These are phyloP conservation scores for Labia minor DNA, from an alignment of 2,888 invertebrate genomes.

Conservation along the genomic window DNA sequence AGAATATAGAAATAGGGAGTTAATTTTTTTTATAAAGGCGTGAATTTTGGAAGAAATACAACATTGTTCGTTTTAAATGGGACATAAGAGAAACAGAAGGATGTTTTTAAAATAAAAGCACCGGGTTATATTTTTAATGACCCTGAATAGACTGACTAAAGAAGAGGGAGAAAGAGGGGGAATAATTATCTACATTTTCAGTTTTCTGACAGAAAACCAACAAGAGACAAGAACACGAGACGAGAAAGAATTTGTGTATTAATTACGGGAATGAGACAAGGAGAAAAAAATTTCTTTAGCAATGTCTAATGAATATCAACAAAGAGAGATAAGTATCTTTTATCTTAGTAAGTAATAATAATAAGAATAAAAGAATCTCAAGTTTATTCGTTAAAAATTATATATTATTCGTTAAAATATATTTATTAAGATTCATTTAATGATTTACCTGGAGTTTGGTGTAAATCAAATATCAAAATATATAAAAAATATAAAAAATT, in stretches of 20 bases:
- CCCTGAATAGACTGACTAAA: neutral
- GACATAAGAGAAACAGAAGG: conserved; percentile 13
- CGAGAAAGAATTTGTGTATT: conserved; percentile 1
- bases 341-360: too few relatives aligned
- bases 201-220: neutral
- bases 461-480: too few relatives aligned
- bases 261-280: neutral
- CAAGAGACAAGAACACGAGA: neutral
- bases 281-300: neutral
- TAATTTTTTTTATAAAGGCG: conserved; percentile 6
- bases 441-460: too few relatives aligned
- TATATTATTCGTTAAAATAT: too few relatives aligned
- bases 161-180: neutral
- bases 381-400: too few relatives aligned
- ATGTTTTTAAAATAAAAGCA: conserved; percentile 7
- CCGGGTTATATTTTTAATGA: conserved; percentile 3
- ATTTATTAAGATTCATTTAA: too few relatives aligned
- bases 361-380: too few relatives aligned
- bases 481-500: too few relatives aligned
- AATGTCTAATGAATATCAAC: too few relatives aligned
- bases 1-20: conserved; percentile 9
- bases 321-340: too few relatives aligned
- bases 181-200: conserved; percentile 7
- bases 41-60: conserved; percentile 5
- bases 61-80: conserved; percentile 13